Evolutionary conservation across 1,140 invertebrate species (phyloP), one percentile per base, ranked within the genome.

Genomic region (Drosophila nasuta): DNA sequence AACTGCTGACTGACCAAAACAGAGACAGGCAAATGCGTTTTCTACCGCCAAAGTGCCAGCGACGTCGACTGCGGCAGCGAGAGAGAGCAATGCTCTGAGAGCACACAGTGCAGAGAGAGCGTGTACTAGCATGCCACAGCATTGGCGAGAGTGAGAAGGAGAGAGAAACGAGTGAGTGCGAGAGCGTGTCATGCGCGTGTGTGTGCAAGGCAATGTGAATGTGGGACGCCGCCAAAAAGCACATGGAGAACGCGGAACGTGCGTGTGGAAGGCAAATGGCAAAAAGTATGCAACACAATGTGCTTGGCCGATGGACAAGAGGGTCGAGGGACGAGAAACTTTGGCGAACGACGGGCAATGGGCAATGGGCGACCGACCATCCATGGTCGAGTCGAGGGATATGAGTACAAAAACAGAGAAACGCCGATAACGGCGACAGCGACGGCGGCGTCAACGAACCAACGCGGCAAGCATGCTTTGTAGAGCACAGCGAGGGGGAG

Each of bases 1-100:
- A 92, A 92, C 86, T 92, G 91, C 90, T 92, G 90, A 92, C 91
- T 92, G 91, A 92, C 91, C 91, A 92, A 92, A 92, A 92, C 91
- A 92, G 91, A 92, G 90, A 92, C 81, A 74, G 77, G 81, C 86
- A 87, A 91, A 64, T 82, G 81, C 71, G 87, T 92, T 91, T 91
- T 92, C 82, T 75, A 73, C 65, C 82, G 64, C 63, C 60, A 72
- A 56, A 71, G 15, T 45, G 65, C 41, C 82, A 41, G 78, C 54
- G 66, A 69, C 74, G 80, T 68, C 77, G 85, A 79, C 85, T 60
- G 77, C 69, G 68, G 41, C 60, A 56, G 60, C 35, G 17, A 17
- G 49, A 73, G 77, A 63, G 80, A 33, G 45, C 7, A 38, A 8
- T 10, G 35, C 35, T 38, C 35, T 25, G 57, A 52, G 63, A 33